Percentiles rank a stretch among this genome's conserved stretches.
Evolutionary conservation across 1,140 invertebrate species (phyloP).

Genomic region (Ephestia elutella): DNA sequence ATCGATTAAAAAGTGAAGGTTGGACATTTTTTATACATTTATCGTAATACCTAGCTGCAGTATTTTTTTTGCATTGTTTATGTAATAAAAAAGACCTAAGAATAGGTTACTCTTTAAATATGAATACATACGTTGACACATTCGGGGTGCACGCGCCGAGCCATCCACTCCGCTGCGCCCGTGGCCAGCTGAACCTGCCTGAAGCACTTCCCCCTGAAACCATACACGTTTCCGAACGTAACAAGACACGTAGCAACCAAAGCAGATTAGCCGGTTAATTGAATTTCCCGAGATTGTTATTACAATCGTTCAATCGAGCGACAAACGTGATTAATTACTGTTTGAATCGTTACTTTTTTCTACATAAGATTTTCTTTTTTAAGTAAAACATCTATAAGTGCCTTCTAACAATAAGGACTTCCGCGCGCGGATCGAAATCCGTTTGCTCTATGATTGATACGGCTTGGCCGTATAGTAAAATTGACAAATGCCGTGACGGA

Average conservation of each 20-base stretch:
- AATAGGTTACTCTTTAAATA: too few species aligned
- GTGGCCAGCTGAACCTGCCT: conserved; percentile 17
- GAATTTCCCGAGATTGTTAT: conserved; percentile 68
- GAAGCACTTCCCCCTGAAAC: conserved; percentile 67
- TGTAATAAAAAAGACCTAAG: too few species aligned
- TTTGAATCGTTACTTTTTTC: neutral
- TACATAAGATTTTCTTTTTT: neutral
- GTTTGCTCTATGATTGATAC: too few species aligned
- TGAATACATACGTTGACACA: neutral
- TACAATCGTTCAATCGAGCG: conserved; percentile 60
- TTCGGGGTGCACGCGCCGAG: neutral
- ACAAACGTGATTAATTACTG: conserved; percentile 42
- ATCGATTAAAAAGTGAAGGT: too few species aligned
- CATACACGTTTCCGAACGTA: conserved; percentile 49
- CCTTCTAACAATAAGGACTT: too few species aligned
- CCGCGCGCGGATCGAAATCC: too few species aligned
- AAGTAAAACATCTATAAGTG: neutral
- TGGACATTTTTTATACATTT: too few species aligned
- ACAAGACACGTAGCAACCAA: conserved; percentile 59
- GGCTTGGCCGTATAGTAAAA: too few species aligned
- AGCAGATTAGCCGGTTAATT: conserved; percentile 67
- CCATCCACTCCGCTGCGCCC: conserved; percentile 14
- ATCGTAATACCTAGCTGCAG: too few species aligned
- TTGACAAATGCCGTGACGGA: too few species aligned
- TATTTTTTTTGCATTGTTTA: too few species aligned